Base-by-base conservation (phyloP, 2,888 invertebrate genomes). In the Alitta virens region DNA sequence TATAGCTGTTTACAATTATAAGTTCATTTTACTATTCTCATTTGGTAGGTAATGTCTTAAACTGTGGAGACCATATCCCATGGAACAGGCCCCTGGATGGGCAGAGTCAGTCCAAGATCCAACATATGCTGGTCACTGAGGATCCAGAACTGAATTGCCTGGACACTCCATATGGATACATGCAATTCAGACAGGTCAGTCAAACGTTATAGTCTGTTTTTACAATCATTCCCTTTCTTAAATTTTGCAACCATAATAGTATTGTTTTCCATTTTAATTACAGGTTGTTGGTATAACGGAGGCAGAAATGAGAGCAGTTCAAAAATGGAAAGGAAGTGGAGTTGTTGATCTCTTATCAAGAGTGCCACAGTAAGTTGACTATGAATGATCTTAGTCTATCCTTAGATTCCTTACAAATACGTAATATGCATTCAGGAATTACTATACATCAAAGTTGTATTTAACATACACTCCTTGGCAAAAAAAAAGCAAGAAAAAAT, bases 1-100 rank as follows among this genome's bases (percentile, higher is more conserved):
- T n/a, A n/a, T n/a, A n/a, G n/a, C n/a, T n/a, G n/a, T n/a, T n/a
- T n/a, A n/a, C n/a, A n/a, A n/a, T n/a, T n/a, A n/a, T n/a, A n/a
- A n/a, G n/a, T n/a, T n/a, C n/a, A n/a, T n/a, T n/a, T n/a, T n/a
- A n/a, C 33, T 33, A 12, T 33, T 33, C 12, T 33, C 40, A 12
- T 42, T 53, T 49, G 21, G 21, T 16, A 84, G 86, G 87, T 23
- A 90, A 90, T 72, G 86, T 86, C 60, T 84, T 94, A 38, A 89
- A 89, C 77, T 87, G 90, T 1, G 94, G 94, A 0, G 94, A 94
- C 82, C 93, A 94, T 78, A 90, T 95, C 0, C 91, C 94, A 0
- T 94, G 94, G 94, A 91, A 92, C 75, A 88, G 89, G 68, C 86
- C 91, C 0, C 81, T 94, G 27, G 91, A 93, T 75, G 87, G 86